Base-by-base conservation (phyloP, 2,888 invertebrate species). In the Eupithecia tripunctaria region DNA sequence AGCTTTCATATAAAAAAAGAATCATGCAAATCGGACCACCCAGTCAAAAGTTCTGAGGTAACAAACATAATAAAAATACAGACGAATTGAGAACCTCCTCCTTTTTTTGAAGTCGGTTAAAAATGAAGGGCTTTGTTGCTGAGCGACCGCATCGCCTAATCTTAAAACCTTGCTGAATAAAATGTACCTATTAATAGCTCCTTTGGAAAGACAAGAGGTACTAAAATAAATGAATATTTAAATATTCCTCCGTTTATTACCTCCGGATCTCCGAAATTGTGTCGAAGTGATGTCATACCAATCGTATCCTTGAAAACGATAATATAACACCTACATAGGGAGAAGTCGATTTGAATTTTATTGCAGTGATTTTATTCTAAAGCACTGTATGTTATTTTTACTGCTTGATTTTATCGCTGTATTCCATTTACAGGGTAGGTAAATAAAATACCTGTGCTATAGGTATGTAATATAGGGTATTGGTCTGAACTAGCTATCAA, bases 341-440 rank as follows among this genome's bases (percentile, higher is more conserved):
- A 8, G 21, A 51, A 56, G 36, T 18, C 21, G 51, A 21, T 51
- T 38, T 51, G 25, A 56, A 25, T 64, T 70, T 69, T 72, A 68
- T 62, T 66, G 51, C 29, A 14, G 27, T 51, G 59, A 67, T 67
- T 63, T 69, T 47, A 72, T 69, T 68, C 59, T 65, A 36, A 68
- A 66, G 51, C 62, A 25, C 21, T 56, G 51, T 68, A 59, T 65
- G 41, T 27, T 59, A 64, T n/a, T 72, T 73, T 70, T 25, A 73
- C 41, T 27, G 56, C 63, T 70, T 21, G 21, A 18, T 67, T 73
- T 73, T 67, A 67, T 67, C 67, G 29, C 51, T 70, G 62, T 73
- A 56, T 70, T 56, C 67, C 63, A 56, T 56, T 56, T 25, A 56
- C 51, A 56, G 5, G 4, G 25, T 56, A 25, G 2, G 47, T 51